These are phyloP conservation scores for Spongilla lacustris DNA, from an alignment of 37 sponge, comb jelly and placozoan genomes.

Conservation along the genomic window DNA sequence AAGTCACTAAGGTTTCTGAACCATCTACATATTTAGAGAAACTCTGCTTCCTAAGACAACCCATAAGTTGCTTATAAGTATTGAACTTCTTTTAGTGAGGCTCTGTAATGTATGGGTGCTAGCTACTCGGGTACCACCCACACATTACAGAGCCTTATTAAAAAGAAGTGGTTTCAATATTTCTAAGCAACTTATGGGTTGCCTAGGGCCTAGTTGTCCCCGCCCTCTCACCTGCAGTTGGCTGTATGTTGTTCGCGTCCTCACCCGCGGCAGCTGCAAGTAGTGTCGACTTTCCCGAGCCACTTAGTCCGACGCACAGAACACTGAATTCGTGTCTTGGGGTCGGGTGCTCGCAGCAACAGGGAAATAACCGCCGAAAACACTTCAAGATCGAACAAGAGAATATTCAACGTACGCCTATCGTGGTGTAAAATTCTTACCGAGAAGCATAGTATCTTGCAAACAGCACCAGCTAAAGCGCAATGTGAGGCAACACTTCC, in stretches of 20 bases:
- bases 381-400: slow-evolving; percentile 11
- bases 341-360: slow-evolving; percentile 4
- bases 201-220: neutral
- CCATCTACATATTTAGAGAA: too few species aligned
- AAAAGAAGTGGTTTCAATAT: too few species aligned
- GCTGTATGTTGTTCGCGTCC: slow-evolving; percentile 3
- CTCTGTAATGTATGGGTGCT: too few species aligned
- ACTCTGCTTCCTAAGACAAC: too few species aligned
- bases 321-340: slow-evolving; percentile 48
- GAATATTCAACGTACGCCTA: neutral
- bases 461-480: slow-evolving; percentile 56
- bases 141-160: too few species aligned
- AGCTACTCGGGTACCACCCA: too few species aligned
- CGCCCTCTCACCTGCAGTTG: slow-evolving; percentile 58
- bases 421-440: slow-evolving; percentile 23
- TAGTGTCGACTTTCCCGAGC: slow-evolving; percentile 84
- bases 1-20: too few species aligned
- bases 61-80: too few species aligned
- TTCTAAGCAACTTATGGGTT: too few species aligned
- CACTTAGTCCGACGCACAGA: slow-evolving; percentile 66
- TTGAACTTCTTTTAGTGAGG: too few species aligned
- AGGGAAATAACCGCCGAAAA: slow-evolving; percentile 22
- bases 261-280: slow-evolving; percentile 59
- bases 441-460: slow-evolving; percentile 43
- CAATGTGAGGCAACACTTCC: slow-evolving; percentile 33